A percentile compares a stretch with the other conserved stretches of the same genome.
These are phyloP conservation scores for Cataglyphis albicans DNA, from an alignment of 2,888 invertebrate species.

Conservation along the genomic window DNA sequence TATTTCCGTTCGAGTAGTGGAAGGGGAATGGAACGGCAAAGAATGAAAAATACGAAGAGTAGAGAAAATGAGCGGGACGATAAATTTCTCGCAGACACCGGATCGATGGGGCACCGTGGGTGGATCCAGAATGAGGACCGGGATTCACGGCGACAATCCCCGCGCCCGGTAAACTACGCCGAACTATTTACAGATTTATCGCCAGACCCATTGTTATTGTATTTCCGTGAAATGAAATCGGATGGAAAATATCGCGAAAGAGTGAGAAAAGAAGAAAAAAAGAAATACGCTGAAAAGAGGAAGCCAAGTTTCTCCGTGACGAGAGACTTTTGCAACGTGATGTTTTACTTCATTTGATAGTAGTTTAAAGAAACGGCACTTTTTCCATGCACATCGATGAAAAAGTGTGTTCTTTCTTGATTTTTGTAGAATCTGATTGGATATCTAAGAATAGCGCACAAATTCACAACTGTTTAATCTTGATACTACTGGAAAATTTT, in stretches of 20 bases:
- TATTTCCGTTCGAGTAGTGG: constrained; percentile 28
- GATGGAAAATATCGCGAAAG: constrained; percentile 49
- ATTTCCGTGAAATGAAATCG: constrained; percentile 44
- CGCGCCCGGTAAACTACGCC: constrained; percentile 42
- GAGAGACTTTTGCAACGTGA: constrained; percentile 13
- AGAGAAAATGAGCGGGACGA: constrained; percentile 54
- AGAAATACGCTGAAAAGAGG: constrained; percentile 5
- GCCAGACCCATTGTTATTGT: constrained; percentile 44
- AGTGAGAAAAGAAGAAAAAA: background rate
- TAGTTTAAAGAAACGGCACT: background rate
- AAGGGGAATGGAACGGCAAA: constrained; percentile 2
- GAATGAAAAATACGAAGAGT: constrained; percentile 41
- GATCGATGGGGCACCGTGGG: constrained; percentile 39
- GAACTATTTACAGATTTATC: constrained; percentile 57
- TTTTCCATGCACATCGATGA: background rate
- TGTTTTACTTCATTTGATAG: constrained; percentile 12
- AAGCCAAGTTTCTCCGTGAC: constrained; percentile 16
- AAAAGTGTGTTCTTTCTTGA: background rate
- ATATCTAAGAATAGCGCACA: background rate
- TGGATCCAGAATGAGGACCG: constrained; percentile 37
- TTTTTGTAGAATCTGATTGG: background rate
- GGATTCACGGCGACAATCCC: constrained; percentile 32
- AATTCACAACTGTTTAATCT: background rate
- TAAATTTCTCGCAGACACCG: constrained; percentile 57
- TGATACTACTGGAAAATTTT: background rate